Conservation (phyloP, 2,888 invertebrate species). For the Volucella bombylans region DNA sequence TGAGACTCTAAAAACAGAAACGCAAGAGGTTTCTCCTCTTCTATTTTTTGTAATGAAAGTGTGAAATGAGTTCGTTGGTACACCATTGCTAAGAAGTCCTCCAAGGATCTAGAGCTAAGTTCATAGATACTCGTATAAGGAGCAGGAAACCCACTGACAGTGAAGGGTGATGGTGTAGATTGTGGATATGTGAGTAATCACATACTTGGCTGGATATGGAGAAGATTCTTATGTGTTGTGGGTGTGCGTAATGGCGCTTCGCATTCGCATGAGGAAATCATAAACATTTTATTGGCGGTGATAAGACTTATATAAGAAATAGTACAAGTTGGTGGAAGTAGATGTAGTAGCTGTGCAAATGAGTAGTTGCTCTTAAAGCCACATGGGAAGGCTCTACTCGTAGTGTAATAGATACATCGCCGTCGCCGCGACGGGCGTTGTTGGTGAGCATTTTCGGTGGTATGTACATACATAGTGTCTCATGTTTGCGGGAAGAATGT, state of each 20-base stretch:
- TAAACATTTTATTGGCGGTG: slow-evolving; percentile 72
- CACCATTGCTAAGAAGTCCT: slow-evolving; percentile 21
- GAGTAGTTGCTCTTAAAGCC: slow-evolving; percentile 36
- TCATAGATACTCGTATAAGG: slow-evolving; percentile 47
- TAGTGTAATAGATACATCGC: neutral
- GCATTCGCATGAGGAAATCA: slow-evolving; percentile 70
- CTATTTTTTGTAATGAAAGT: slow-evolving; percentile 56
- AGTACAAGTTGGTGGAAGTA: slow-evolving; percentile 9
- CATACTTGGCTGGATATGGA: slow-evolving; percentile 41
- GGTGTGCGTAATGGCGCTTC: slow-evolving; percentile 69
- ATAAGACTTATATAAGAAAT: slow-evolving; percentile 55
- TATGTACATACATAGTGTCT: slow-evolving; percentile 7
- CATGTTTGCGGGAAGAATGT: slow-evolving; percentile 64
- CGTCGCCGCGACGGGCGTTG: neutral
- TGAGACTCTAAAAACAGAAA: slow-evolving; percentile 7
- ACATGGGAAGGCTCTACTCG: neutral
- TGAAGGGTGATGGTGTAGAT: slow-evolving; percentile 5
- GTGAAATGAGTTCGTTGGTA: slow-evolving; percentile 56
- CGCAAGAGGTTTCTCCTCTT: slow-evolving; percentile 8
- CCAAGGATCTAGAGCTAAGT: slow-evolving; percentile 57
- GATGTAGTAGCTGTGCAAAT: slow-evolving; percentile 8
- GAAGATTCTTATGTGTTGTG: slow-evolving; percentile 31
- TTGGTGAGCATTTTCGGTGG: slow-evolving; percentile 46
- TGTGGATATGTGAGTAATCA: slow-evolving; percentile 56
- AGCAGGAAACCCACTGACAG: slow-evolving; percentile 58